These are phyloP conservation scores for Felis chaus DNA, from an alignment of 2,113 vertebrate genomes.

Conservation along the genomic window DNA sequence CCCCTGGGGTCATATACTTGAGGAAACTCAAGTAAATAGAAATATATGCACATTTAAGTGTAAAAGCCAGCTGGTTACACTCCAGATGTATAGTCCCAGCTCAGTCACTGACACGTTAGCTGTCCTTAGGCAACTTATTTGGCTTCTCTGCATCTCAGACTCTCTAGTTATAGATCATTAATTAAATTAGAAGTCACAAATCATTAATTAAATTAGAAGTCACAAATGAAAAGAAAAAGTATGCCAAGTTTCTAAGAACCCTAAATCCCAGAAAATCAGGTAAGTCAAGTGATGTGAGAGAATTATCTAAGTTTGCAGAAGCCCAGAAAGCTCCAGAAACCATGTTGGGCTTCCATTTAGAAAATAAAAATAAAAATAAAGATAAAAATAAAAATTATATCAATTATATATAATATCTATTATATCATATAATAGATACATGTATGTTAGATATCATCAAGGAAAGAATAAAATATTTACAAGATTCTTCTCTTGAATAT, in stretches of 20 bases:
- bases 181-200: background rate
- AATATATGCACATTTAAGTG: background rate
- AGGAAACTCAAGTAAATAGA: background rate
- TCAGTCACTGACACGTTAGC: background rate
- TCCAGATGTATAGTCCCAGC: background rate
- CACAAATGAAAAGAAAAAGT: background rate
- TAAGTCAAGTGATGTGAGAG: background rate
- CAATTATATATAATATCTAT: no score
- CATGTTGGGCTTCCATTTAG: background rate
- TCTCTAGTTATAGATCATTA: background rate
- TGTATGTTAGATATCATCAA: background rate
- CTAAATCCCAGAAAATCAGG: background rate
- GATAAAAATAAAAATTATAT: no score
- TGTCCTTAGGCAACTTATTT: background rate
- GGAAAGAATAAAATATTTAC: background rate
- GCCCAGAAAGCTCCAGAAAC: background rate
- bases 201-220: background rate
- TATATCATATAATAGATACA: no score
- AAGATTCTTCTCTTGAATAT: background rate
- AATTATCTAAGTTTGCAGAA: background rate
- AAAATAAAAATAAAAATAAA: background rate
- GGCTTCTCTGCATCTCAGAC: no score
- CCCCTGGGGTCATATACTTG: background rate
- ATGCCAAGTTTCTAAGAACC: background rate
- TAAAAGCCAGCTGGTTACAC: background rate